phyloP scores from a whole-genome alignment of 2,888 invertebrate species.

The Fissipunctia ypsillon region DNA sequence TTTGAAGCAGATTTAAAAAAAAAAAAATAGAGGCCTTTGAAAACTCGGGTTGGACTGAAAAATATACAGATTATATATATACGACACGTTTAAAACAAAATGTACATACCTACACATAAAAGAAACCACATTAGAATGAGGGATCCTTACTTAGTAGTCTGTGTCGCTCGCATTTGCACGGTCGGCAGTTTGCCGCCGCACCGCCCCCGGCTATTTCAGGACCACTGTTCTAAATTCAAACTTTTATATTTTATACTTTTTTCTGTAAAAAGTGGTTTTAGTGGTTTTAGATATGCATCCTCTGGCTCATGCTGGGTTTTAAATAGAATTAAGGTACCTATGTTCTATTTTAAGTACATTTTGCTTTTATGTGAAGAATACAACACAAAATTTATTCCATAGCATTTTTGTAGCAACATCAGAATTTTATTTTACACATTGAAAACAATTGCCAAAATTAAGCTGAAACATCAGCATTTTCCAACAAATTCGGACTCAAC shows the following conservation, averaged over 20 bases:
- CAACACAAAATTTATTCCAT: not conserved
- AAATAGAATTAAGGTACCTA: not conserved
- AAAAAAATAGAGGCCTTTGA: not conserved
- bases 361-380: not conserved
- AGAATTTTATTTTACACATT: slow-evolving; percentile 10
- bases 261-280: slow-evolving; percentile 37
- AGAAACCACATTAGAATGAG: slow-evolving; percentile 24
- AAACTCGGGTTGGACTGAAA: not conserved
- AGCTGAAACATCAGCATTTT: slow-evolving; percentile 49
- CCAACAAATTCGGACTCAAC: slow-evolving; percentile 28
- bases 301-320: slow-evolving; percentile 21
- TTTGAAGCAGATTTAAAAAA: not conserved
- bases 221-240: slow-evolving; percentile 61
- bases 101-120: not conserved
- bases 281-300: slow-evolving; percentile 21
- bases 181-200: slow-evolving; percentile 49
- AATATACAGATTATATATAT: not conserved
- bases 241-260: slow-evolving; percentile 51
- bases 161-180: slow-evolving; percentile 43
- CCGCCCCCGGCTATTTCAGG: slow-evolving; percentile 51
- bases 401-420: not conserved
- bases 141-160: slow-evolving; percentile 44
- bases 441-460: slow-evolving; percentile 52
- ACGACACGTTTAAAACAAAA: not conserved
- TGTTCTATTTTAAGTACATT: not conserved